Evolutionary conservation across 2,888 invertebrate species (phyloP).

Genomic region (Galeopsomyia nigrocyanea): DNA sequence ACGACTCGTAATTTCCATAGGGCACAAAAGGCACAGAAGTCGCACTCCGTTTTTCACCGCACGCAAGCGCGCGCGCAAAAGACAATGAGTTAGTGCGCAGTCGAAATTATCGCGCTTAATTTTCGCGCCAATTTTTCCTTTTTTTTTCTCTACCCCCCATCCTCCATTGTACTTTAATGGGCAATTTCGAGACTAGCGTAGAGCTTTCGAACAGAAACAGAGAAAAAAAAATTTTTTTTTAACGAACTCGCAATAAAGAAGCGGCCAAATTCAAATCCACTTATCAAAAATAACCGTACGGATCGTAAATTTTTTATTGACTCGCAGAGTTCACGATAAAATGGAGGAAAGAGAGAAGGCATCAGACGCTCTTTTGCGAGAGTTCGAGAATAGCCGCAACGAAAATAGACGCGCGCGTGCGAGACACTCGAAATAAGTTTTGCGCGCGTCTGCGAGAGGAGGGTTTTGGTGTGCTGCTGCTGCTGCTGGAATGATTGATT

Average conservation of each 20-base stretch:
- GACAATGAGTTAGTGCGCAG: constrained; percentile 30
- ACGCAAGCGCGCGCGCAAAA: background rate
- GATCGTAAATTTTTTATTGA: too few relatives aligned
- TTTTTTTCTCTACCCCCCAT: background rate
- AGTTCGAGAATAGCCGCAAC: constrained; percentile 44
- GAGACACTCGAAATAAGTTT: constrained; percentile 50
- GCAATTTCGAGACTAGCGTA: background rate
- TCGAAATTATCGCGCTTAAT: constrained; percentile 31
- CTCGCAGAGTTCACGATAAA: too few relatives aligned
- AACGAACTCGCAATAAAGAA: too few relatives aligned
- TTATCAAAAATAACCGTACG: too few relatives aligned
- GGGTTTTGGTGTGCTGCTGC: background rate
- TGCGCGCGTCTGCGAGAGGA: background rate
- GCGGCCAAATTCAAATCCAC: too few relatives aligned
- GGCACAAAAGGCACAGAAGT: constrained; percentile 14
- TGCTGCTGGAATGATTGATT: too few relatives aligned
- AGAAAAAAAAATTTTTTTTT: background rate
- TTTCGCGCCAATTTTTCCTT: constrained; percentile 11
- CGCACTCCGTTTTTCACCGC: constrained; percentile 29
- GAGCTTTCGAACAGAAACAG: background rate
- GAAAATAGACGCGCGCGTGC: constrained; percentile 51
- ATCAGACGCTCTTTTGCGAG: too few relatives aligned
- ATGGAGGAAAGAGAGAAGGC: background rate
- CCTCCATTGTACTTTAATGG: constrained; percentile 4
- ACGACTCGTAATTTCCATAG: constrained; percentile 45